phyloP scores from a whole-genome alignment of 2,113 vertebrate species.

The Strigops habroptila region DNA sequence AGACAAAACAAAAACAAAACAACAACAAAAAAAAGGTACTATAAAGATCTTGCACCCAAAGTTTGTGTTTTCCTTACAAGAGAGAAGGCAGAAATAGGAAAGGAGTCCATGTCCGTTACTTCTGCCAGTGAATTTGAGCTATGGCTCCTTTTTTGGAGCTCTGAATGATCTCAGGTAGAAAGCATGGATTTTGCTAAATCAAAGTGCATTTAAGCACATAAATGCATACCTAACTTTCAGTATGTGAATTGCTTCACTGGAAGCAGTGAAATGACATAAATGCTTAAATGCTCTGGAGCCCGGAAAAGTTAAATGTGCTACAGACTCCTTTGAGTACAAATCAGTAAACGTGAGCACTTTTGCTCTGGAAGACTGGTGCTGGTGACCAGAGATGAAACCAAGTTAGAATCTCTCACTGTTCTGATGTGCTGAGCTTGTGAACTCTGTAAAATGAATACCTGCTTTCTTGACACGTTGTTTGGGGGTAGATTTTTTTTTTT shows the following conservation, averaged over 20 bases:
- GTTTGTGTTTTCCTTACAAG: background rate
- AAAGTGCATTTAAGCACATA: background rate
- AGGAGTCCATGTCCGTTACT: background rate
- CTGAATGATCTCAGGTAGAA: background rate
- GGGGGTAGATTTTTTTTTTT: constrained; percentile 31
- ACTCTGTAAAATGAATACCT: constrained; percentile 6
- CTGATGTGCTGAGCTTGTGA: background rate
- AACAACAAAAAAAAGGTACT: background rate
- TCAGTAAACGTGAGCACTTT: background rate
- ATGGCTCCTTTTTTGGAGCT: background rate
- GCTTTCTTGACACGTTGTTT: constrained; percentile 37
- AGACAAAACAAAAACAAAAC: background rate
- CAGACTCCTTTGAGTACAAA: background rate
- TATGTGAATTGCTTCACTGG: background rate
- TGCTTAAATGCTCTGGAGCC: background rate
- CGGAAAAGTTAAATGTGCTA: background rate
- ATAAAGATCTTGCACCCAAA: background rate
- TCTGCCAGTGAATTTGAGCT: background rate
- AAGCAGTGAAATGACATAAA: background rate
- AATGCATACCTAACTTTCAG: background rate
- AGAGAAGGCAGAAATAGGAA: background rate
- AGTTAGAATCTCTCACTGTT: background rate
- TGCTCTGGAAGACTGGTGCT: background rate
- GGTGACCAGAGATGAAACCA: background rate
- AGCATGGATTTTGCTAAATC: background rate